These are phyloP conservation scores for Ceratothoa steindachneri DNA, from an alignment of 2,888 invertebrate species.

Conservation along the genomic window DNA sequence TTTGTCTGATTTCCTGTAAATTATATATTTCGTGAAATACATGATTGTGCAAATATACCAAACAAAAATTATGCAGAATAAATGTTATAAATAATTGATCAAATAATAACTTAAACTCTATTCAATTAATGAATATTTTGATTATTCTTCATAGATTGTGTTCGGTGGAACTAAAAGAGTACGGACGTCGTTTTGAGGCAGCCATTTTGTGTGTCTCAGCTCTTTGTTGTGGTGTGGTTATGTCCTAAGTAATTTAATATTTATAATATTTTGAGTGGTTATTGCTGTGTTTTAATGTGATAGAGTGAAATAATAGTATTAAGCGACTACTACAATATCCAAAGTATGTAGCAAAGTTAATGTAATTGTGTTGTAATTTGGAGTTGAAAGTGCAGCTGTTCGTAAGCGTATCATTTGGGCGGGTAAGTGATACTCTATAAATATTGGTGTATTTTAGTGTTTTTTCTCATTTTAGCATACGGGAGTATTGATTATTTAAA, in stretches of 20 bases:
- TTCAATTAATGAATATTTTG: background rate
- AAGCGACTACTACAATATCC: background rate
- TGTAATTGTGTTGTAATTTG: background rate
- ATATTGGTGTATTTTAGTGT: background rate
- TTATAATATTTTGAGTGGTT: background rate
- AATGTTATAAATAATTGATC: background rate
- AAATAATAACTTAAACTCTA: background rate
- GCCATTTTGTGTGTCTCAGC: slow-evolving; percentile 29
- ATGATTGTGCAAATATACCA: background rate
- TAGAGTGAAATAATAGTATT: slow-evolving; percentile 3
- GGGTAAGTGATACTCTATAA: background rate
- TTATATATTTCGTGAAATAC: background rate
- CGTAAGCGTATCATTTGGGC: background rate
- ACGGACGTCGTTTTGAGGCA: background rate
- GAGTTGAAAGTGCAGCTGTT: slow-evolving; percentile 2
- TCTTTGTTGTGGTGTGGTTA: slow-evolving; percentile 11
- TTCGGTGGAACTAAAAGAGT: background rate
- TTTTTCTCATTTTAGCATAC: background rate
- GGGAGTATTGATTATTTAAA: background rate
- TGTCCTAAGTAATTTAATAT: slow-evolving; percentile 4
- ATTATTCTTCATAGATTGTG: background rate
- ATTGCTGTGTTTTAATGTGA: background rate
- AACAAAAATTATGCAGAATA: background rate
- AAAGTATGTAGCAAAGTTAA: background rate
- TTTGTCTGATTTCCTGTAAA: background rate